These are phyloP conservation scores for Notolabrus celidotus DNA, from an alignment of 2,797 vertebrate species.

Conservation along the genomic window DNA sequence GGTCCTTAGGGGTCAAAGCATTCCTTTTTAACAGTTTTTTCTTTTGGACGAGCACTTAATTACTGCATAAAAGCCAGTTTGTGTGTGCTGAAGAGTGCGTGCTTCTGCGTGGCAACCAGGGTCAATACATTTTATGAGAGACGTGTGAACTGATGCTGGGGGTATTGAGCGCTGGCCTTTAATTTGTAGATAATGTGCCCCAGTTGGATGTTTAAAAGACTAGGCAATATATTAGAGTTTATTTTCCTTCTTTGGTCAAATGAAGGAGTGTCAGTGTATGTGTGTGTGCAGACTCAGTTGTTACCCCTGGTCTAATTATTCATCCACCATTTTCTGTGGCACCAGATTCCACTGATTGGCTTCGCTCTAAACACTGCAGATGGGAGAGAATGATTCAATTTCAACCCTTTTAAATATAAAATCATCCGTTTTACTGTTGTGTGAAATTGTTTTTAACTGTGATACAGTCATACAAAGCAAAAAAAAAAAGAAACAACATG, in stretches of 20 bases:
- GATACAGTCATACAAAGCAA: background rate
- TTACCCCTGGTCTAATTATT: constrained; percentile 86
- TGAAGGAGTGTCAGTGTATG: constrained; percentile 46
- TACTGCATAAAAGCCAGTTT: constrained; percentile 18
- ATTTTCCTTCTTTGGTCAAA: constrained; percentile 46
- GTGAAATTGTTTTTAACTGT: constrained; percentile 1
- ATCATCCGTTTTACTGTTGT: background rate
- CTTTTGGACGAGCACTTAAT: constrained; percentile 22
- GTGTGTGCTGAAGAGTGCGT: constrained; percentile 10
- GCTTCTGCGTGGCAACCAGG: constrained; percentile 49
- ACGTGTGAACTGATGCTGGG: constrained; percentile 71
- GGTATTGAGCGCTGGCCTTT: constrained; percentile 69
- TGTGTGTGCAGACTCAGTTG: constrained; percentile 72
- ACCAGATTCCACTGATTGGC: constrained; percentile 85
- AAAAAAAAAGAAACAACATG: background rate
- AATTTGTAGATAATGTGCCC: constrained; percentile 71
- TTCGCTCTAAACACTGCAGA: constrained; percentile 78
- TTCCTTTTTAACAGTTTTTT: constrained; percentile 19
- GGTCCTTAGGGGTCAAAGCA: constrained; percentile 20
- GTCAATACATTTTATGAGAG: constrained; percentile 73
- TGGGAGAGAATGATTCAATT: constrained; percentile 53
- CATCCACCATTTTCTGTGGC: constrained; percentile 89
- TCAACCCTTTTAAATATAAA: constrained; percentile 17
- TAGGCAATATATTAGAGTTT: constrained; percentile 43
- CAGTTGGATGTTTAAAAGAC: constrained; percentile 62